A percentile compares a stretch with the other conserved stretches of the same genome.
These are phyloP conservation scores for Troides aeacus DNA, from an alignment of 2,888 invertebrate species.

Conservation along the genomic window DNA sequence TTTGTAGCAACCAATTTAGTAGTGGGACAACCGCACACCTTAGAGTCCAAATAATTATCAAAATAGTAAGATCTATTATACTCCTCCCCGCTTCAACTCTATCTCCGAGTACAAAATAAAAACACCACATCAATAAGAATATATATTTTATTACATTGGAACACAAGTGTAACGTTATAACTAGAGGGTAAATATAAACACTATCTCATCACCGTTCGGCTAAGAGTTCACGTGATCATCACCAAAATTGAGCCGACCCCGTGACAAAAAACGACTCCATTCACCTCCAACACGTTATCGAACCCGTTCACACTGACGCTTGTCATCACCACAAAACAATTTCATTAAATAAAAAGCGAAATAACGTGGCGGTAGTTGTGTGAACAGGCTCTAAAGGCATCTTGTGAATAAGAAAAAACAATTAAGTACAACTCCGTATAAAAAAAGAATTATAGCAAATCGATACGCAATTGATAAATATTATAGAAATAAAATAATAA, in stretches of 20 bases:
- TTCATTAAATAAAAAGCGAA: neutral
- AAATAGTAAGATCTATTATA: no score
- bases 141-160: slow-evolving; percentile 29
- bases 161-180: slow-evolving; percentile 27
- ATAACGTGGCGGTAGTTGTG: neutral
- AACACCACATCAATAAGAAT: slow-evolving; percentile 25
- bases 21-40: no score
- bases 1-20: no score
- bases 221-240: slow-evolving; percentile 1
- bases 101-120: neutral
- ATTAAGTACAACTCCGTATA: slow-evolving; percentile 27
- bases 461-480: slow-evolving; percentile 7
- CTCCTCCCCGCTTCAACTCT: no score
- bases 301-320: slow-evolving; percentile 9
- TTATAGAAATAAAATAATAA: slow-evolving; percentile 3
- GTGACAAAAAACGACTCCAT: slow-evolving; percentile 4
- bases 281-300: slow-evolving; percentile 4
- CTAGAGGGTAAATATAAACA: slow-evolving; percentile 29
- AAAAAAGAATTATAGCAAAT: slow-evolving; percentile 17
- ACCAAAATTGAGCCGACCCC: slow-evolving; percentile 17
- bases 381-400: slow-evolving; percentile 23
- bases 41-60: no score
- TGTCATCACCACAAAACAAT: neutral
- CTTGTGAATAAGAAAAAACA: slow-evolving; percentile 19
- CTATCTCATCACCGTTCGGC: slow-evolving; percentile 11